These are phyloP conservation scores for Datnioides undecimradiatus DNA, from an alignment of 2,113 vertebrate genomes.

Conservation along the genomic window DNA sequence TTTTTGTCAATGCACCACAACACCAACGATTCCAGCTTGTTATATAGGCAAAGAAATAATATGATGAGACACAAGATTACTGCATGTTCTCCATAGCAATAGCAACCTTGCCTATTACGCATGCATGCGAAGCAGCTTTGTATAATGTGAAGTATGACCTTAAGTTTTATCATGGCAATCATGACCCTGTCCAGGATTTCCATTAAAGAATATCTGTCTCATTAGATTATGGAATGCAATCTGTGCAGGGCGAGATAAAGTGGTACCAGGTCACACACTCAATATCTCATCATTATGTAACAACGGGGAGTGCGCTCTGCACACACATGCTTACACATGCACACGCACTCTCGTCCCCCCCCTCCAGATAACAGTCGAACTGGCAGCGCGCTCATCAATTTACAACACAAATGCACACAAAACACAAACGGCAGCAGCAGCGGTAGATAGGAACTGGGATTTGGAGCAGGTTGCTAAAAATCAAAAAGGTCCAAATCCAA, in stretches of 20 bases:
- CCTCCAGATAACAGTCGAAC: constrained; percentile 55
- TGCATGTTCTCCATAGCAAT: constrained; percentile 43
- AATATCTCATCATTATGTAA: constrained; percentile 78
- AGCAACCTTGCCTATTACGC: constrained; percentile 43
- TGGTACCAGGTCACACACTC: constrained; percentile 73
- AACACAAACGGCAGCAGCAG: constrained; percentile 44
- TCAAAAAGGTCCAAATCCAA: constrained; percentile 46
- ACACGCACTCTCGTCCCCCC: not conserved
- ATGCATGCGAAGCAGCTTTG: constrained; percentile 32
- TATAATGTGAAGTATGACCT: constrained; percentile 70
- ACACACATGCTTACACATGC: constrained; percentile 12
- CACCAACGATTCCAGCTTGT: constrained; percentile 19
- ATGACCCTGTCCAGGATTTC: constrained; percentile 68
- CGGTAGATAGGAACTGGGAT: constrained; percentile 32
- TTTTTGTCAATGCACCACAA: constrained; percentile 28
- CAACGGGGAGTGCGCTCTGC: constrained; percentile 33
- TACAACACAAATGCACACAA: constrained; percentile 35
- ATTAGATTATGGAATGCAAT: constrained; percentile 80
- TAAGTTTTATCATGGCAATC: constrained; percentile 73
- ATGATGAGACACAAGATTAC: constrained; percentile 57
- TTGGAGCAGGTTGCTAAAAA: constrained; percentile 44
- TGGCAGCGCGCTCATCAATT: constrained; percentile 58
- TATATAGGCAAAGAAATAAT: constrained; percentile 61
- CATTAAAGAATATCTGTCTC: constrained; percentile 80
- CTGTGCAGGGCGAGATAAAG: constrained; percentile 73